These are phyloP conservation scores for Typhlichthys subterraneus DNA, from an alignment of 2,797 vertebrate genomes.

Conservation along the genomic window DNA sequence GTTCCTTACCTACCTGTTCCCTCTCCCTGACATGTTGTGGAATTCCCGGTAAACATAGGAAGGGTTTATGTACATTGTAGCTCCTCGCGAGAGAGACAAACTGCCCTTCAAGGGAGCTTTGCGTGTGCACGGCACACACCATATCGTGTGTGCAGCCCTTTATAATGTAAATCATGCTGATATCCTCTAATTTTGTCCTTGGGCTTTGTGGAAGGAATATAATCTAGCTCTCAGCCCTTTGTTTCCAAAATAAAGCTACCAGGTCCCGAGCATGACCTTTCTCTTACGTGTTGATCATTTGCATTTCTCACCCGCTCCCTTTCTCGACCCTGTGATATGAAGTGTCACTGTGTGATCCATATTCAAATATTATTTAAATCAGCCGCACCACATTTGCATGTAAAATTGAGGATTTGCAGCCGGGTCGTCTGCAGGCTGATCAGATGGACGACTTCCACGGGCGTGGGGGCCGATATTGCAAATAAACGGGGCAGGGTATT, in stretches of 20 bases:
- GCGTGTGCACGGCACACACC: conserved; percentile 21
- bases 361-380: conserved; percentile 84
- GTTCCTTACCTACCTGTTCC: conserved; percentile 11
- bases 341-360: conserved; percentile 78
- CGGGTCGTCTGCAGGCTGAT: conserved; percentile 78
- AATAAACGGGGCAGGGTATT: conserved; percentile 62
- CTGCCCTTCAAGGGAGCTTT: conserved; percentile 22
- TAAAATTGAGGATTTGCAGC: conserved; percentile 80
- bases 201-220: conserved; percentile 53
- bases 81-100: neutral
- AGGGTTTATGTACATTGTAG: neutral
- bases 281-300: conserved; percentile 71
- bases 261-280: conserved; percentile 69
- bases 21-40: neutral
- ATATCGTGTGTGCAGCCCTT: conserved; percentile 55
- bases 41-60: conserved; percentile 16
- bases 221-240: conserved; percentile 58
- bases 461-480: conserved; percentile 66
- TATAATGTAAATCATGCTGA: conserved; percentile 58
- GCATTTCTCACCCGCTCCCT: conserved; percentile 62
- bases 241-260: conserved; percentile 68
- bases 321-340: conserved; percentile 64
- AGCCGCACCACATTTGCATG: conserved; percentile 76
- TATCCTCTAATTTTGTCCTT: conserved; percentile 56
- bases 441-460: conserved; percentile 68